A percentile compares a stretch with the other conserved stretches of the same genome.
Conservation (phyloP, 64 coral and sea anemone genomes). For the Montipora capricornis region DNA sequence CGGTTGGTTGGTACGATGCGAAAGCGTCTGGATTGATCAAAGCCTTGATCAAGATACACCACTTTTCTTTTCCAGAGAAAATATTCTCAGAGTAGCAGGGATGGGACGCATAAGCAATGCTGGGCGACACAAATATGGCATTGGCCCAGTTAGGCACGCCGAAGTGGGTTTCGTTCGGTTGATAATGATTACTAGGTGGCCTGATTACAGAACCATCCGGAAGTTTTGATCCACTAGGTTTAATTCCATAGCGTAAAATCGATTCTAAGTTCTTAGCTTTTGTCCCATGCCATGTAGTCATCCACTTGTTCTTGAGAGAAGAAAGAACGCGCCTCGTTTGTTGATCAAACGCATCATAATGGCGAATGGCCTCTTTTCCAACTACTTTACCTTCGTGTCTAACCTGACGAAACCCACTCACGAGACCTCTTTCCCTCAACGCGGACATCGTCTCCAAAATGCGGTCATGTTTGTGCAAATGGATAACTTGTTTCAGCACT, state of each 20-base stretch:
- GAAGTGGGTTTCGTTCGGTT: not conserved
- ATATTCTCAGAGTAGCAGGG: conserved; percentile 33
- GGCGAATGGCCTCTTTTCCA: conserved; percentile 50
- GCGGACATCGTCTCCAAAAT: not conserved
- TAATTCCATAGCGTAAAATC: conserved; percentile 29
- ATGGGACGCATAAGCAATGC: conserved; percentile 46
- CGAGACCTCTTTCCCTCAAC: conserved; percentile 14
- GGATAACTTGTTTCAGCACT: conserved; percentile 12
- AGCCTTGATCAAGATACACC: conserved; percentile 66
- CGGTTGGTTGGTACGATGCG: conserved; percentile 35
- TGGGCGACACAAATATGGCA: conserved; percentile 67
- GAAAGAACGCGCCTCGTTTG: not conserved
- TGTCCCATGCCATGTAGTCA: conserved; percentile 60
- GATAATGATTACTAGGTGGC: not conserved
- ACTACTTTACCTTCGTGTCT: not conserved
- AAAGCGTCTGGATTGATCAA: not conserved
- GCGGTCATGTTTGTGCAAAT: conserved; percentile 9
- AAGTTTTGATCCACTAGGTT: conserved; percentile 32
- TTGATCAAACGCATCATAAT: not conserved
- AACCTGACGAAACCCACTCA: not conserved
- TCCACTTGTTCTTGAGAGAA: conserved; percentile 13
- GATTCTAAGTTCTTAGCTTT: conserved; percentile 20
- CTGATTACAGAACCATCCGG: not conserved
- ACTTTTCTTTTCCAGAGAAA: not conserved
- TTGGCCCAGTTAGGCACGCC: conserved; percentile 47